Percentiles rank a stretch among this genome's conserved stretches.
Evolutionary conservation across 30 jellyfish, hydroid and myxozoan species (phyloP).

Genomic region (Turritopsis dohrnii): DNA sequence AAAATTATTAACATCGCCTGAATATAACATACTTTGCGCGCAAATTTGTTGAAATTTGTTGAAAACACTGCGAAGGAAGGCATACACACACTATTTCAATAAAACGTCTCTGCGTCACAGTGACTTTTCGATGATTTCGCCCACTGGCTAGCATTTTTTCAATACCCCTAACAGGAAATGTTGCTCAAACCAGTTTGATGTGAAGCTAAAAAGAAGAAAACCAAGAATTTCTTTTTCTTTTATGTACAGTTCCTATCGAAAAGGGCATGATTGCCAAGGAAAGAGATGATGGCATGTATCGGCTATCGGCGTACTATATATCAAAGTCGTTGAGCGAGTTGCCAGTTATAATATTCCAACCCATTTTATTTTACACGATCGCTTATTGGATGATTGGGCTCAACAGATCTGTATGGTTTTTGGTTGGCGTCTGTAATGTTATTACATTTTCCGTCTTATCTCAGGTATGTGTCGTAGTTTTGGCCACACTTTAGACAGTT

Average conservation of each 20-base stretch:
- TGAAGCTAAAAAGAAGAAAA: too few relatives aligned
- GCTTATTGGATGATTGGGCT: conserved; percentile 5
- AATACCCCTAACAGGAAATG: too few relatives aligned
- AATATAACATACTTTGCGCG: too few relatives aligned
- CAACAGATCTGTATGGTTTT: not conserved
- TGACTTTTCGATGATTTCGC: too few relatives aligned
- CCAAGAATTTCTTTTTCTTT: too few relatives aligned
- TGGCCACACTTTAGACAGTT: not conserved
- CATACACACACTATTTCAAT: too few relatives aligned
- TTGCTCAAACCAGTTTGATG: too few relatives aligned
- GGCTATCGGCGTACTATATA: conserved; percentile 9
- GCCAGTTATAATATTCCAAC: conserved; percentile 10
- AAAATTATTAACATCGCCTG: too few relatives aligned
- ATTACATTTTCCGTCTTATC: not conserved
- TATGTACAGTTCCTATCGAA: not conserved
- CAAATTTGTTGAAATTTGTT: too few relatives aligned
- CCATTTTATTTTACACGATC: conserved; percentile 2
- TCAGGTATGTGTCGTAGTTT: not conserved
- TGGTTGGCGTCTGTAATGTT: not conserved
- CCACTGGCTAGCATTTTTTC: too few relatives aligned
- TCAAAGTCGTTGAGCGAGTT: conserved; percentile 17
- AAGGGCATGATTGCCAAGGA: not conserved
- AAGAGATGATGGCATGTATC: conserved; percentile 20
- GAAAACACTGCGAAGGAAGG: too few relatives aligned
- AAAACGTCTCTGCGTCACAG: too few relatives aligned